phyloP scores from a whole-genome alignment of 2,888 invertebrate genomes.

The Chaitophorus viminalis region DNA sequence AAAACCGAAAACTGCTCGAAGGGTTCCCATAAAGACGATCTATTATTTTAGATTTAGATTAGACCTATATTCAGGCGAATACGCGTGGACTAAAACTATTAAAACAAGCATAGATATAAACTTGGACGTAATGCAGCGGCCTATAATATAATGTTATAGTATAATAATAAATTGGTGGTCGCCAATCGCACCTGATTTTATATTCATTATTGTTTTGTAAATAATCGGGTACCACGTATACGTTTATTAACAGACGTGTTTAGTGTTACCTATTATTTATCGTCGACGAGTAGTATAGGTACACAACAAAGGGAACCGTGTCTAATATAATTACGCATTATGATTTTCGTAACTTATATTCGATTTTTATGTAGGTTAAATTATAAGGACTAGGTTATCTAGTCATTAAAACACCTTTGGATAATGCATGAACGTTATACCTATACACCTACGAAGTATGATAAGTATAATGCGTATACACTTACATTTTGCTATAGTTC shows the following conservation, averaged over 20 bases:
- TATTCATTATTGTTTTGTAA: background rate
- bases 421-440: background rate
- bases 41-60: no score
- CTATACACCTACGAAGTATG: background rate
- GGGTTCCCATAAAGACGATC: background rate
- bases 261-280: background rate
- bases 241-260: background rate
- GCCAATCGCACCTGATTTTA: background rate
- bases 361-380: background rate
- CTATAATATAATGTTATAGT: background rate
- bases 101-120: background rate
- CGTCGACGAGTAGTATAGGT: no score
- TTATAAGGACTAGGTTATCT: background rate
- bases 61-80: slow-evolving; percentile 31
- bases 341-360: background rate
- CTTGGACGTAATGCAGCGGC: background rate
- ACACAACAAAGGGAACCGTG: background rate
- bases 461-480: background rate
- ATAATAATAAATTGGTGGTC: background rate
- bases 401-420: background rate
- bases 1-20: slow-evolving; percentile 26
- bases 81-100: background rate
- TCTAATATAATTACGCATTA: background rate
- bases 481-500: no score
- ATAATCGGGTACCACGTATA: background rate